Conservation (phyloP, 2,797 vertebrate genomes). For the Bryconaethiops microstoma region DNA sequence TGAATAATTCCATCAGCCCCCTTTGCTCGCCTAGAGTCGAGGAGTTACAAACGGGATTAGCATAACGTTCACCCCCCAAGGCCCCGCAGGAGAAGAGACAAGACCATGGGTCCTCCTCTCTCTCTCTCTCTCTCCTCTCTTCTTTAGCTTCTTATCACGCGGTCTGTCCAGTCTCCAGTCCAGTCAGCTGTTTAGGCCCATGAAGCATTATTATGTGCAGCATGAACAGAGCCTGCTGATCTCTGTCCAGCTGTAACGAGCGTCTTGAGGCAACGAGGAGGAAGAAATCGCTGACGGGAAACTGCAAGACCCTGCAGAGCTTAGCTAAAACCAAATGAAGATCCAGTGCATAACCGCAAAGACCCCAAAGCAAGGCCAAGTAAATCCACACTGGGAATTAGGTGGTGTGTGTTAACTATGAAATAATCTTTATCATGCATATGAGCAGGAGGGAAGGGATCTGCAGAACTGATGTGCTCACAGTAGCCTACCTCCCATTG, state of each 20-base stretch:
- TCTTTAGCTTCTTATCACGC: not conserved
- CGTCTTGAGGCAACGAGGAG: slow-evolving; percentile 36
- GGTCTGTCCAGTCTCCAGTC: slow-evolving; percentile 15
- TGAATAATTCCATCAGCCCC: slow-evolving; percentile 46
- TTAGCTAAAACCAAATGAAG: not conserved
- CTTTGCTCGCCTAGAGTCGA: slow-evolving; percentile 22
- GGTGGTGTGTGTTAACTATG: not conserved
- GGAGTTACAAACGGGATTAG: slow-evolving; percentile 46
- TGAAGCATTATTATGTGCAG: slow-evolving; percentile 33
- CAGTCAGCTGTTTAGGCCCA: slow-evolving; percentile 30
- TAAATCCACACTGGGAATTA: slow-evolving; percentile 32
- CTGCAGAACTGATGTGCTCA: not conserved
- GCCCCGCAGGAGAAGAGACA: not conserved
- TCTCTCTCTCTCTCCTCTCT: slow-evolving; percentile 13
- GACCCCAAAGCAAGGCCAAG: slow-evolving; percentile 15
- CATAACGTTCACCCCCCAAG: not conserved
- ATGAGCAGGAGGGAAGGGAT: not conserved
- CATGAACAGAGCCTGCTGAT: slow-evolving; percentile 26
- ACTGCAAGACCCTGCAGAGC: slow-evolving; percentile 6
- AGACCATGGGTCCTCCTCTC: slow-evolving; percentile 20
- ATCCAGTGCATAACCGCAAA: slow-evolving; percentile 18
- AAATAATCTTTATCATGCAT: slow-evolving; percentile 15
- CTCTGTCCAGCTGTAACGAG: slow-evolving; percentile 36
- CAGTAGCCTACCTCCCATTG: not conserved
- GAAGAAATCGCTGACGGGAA: slow-evolving; percentile 49